Base-by-base conservation (phyloP, 2,888 invertebrate species). In the Stenchaetothrips biformis region DNA sequence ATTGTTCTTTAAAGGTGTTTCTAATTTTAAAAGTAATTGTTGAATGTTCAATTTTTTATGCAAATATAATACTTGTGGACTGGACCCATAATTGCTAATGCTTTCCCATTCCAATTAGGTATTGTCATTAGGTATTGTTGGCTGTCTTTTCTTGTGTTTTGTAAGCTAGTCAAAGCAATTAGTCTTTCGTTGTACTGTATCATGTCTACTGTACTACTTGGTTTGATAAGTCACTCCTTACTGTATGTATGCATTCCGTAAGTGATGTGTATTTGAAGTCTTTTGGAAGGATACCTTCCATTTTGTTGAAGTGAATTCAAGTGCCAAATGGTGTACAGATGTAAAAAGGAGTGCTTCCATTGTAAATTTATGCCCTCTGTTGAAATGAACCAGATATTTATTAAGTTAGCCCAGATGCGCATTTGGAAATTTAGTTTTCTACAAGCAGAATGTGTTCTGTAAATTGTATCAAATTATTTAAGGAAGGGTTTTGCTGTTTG, bases 341-440 rank as follows among this genome's bases (percentile, higher is more conserved):
- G 7, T 74, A 25, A 74, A 74, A 74, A 74, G 67, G 67, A 74
- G 67, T 74, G 67, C 67, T 74, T 74, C 67, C 67, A 74, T 74
- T 74, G 67, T 74, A 74, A 21, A 74, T 74, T 74, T 74, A 74
- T 74, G 67, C 67, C 25, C 67, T 74, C 67, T 74, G 67, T 74
- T 74, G 25, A 21, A 74, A 11, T 25, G 67, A 74, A 74, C 67
- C 67, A 74, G 67, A 74, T 74, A 74, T 74, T 74, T 74, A 74
- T 74, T 74, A 74, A 74, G 67, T 74, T 74, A 74, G 67, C 67
- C 67, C 67, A 74, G 67, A 74, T 25, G 67, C 67, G 67, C 67
- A 74, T 74, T 74, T 74, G 21, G 67, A 74, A 74, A 74, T 74
- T 74, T 74, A 74, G 67, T 74, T 74, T 74, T 74, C 25, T 74